A percentile compares a stretch with the other conserved stretches of the same genome.
phyloP scores from a whole-genome alignment of 2,113 vertebrate genomes.

The Marmota monax region DNA sequence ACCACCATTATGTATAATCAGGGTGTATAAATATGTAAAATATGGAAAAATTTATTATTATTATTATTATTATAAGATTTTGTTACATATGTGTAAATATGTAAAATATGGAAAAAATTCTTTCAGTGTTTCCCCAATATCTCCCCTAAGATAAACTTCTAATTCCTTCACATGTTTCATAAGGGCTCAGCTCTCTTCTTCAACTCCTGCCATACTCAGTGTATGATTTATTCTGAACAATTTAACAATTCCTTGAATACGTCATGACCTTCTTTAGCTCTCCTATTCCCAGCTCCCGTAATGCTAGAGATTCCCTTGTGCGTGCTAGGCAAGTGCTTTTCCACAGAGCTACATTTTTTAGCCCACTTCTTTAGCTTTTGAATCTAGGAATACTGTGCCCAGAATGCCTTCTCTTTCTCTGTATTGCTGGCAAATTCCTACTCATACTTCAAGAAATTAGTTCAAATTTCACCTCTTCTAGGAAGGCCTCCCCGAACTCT shows the following conservation, averaged over 20 bases:
- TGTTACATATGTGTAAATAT: no score
- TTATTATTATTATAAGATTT: no score
- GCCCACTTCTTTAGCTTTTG: not conserved
- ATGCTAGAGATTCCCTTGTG: not conserved
- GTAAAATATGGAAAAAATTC: not conserved
- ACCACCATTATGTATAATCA: no score
- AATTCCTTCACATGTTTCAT: not conserved
- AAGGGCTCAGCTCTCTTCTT: not conserved
- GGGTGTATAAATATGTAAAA: no score
- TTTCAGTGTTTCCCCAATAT: not conserved
- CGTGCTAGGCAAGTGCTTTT: not conserved
- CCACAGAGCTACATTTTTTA: not conserved
- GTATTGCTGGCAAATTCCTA: not conserved
- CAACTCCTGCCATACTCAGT: not conserved
- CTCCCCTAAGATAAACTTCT: not conserved
- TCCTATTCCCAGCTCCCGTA: no score
- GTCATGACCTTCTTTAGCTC: not conserved
- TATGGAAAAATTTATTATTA: no score
- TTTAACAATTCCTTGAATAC: conserved; percentile 17
- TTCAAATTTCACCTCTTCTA: not conserved
- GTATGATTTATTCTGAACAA: not conserved
- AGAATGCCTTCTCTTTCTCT: not conserved
- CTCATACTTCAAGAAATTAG: not conserved
- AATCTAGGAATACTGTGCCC: not conserved
- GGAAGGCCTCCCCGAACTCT: conserved; percentile 17